These are phyloP conservation scores for Odontomachus brunneus DNA, from an alignment of 1,140 invertebrate species.

Conservation along the genomic window DNA sequence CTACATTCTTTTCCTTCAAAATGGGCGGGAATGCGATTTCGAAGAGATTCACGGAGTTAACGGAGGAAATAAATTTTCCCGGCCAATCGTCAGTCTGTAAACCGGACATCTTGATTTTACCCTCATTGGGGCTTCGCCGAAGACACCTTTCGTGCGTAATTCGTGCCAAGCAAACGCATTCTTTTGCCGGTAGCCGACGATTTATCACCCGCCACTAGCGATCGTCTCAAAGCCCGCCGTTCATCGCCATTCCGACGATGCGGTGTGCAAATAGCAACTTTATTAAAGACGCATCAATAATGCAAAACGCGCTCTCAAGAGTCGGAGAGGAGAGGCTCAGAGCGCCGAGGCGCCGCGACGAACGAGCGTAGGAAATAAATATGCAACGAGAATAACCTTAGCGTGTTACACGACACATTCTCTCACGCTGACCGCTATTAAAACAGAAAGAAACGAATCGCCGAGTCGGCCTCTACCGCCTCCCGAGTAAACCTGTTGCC, in stretches of 20 bases:
- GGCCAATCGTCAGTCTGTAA: no score
- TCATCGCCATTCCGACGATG: conserved; percentile 7
- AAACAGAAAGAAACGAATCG: neutral
- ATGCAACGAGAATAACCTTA: neutral
- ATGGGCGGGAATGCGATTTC: no score
- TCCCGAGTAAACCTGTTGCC: no score
- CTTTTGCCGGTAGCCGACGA: neutral
- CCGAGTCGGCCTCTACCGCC: no score
- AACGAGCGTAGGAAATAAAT: neutral
- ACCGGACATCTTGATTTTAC: no score
- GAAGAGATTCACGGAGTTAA: no score
- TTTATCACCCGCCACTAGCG: neutral
- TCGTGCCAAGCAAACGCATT: neutral
- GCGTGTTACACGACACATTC: neutral
- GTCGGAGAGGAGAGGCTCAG: neutral
- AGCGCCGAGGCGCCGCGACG: neutral
- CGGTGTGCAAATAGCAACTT: conserved; percentile 1
- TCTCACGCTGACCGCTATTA: neutral
- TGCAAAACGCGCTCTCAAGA: neutral
- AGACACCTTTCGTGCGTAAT: no score
- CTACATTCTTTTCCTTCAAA: no score
- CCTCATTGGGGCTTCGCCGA: no score
- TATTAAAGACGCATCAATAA: conserved; percentile 7
- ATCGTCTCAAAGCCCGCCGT: neutral
- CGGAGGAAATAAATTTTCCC: no score